Conservation (phyloP, 1,140 invertebrate genomes). For the Cotesia chilonis region DNA sequence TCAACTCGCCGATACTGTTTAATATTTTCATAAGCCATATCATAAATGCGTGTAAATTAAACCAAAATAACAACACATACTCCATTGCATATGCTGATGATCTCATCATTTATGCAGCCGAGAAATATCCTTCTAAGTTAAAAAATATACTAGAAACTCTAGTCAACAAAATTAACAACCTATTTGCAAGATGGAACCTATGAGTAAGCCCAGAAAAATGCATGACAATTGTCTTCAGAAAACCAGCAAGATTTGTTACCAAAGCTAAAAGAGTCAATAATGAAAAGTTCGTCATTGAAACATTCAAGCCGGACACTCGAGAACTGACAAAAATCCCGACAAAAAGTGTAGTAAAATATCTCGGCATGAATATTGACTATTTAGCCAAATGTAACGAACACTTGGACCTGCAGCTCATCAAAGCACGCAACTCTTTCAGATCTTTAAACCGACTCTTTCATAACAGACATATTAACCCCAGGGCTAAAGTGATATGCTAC, state of each 20-base stretch:
- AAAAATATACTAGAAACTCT: slow-evolving; percentile 26
- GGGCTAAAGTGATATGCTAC: slow-evolving; percentile 18
- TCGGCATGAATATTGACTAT: slow-evolving; percentile 19
- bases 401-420: slow-evolving; percentile 17
- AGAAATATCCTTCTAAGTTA: background rate
- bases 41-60: slow-evolving; percentile 23
- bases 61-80: background rate
- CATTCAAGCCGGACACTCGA: background rate
- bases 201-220: slow-evolving; percentile 35
- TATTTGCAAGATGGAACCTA: slow-evolving; percentile 36
- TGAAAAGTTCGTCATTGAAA: slow-evolving; percentile 23
- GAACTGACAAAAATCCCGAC: background rate
- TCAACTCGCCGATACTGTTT: slow-evolving; percentile 37
- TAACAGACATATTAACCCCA: background rate
- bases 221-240: slow-evolving; percentile 37
- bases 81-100: slow-evolving; percentile 32
- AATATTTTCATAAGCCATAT: slow-evolving; percentile 35
- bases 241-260: background rate
- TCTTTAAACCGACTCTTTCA: background rate
- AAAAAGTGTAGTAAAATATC: slow-evolving; percentile 22
- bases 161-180: slow-evolving; percentile 27
- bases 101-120: slow-evolving; percentile 20
- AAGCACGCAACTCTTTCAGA: background rate
- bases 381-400: slow-evolving; percentile 1
- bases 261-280: slow-evolving; percentile 2